Evolutionary conservation across 2,888 invertebrate species (phyloP).

Genomic region (Candidula unifasciata): DNA sequence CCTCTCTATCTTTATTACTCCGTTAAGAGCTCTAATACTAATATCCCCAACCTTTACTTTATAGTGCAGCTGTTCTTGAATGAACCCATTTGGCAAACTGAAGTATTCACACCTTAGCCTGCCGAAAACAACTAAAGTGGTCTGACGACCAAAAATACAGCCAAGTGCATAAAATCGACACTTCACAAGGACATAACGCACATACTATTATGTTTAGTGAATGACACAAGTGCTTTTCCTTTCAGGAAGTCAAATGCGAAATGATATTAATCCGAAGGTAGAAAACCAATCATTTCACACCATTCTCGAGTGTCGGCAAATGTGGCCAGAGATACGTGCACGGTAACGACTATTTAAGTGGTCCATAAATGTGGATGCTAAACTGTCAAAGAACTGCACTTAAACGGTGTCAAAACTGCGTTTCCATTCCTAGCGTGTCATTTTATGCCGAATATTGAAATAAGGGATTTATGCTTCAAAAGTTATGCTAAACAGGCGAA

Average conservation of each 20-base stretch:
- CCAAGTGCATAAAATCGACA: too few species aligned
- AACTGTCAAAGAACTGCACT: slow-evolving; percentile 10
- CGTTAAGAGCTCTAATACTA: too few species aligned
- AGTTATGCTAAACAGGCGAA: neutral
- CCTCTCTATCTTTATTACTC: too few species aligned
- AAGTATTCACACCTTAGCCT: too few species aligned
- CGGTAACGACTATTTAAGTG: slow-evolving; percentile 4
- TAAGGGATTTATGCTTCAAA: neutral
- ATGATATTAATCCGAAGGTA: neutral
- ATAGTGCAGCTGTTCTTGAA: too few species aligned
- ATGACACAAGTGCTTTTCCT: neutral
- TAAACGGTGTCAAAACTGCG: neutral
- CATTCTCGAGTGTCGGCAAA: slow-evolving; percentile 16
- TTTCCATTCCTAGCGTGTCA: slow-evolving; percentile 3
- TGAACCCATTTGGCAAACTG: too few species aligned
- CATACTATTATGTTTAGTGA: neutral
- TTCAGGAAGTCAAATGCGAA: neutral
- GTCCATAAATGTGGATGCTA: slow-evolving; percentile 4
- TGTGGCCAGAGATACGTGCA: neutral
- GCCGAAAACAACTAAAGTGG: too few species aligned
- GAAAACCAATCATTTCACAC: neutral
- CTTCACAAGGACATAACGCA: too few species aligned
- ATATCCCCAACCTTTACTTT: too few species aligned
- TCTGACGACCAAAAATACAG: too few species aligned
- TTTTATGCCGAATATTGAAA: neutral